Evolutionary conservation across 2,113 vertebrate species (phyloP), one percentile per base, ranked within the genome.

Genomic region (Geococcyx californianus): DNA sequence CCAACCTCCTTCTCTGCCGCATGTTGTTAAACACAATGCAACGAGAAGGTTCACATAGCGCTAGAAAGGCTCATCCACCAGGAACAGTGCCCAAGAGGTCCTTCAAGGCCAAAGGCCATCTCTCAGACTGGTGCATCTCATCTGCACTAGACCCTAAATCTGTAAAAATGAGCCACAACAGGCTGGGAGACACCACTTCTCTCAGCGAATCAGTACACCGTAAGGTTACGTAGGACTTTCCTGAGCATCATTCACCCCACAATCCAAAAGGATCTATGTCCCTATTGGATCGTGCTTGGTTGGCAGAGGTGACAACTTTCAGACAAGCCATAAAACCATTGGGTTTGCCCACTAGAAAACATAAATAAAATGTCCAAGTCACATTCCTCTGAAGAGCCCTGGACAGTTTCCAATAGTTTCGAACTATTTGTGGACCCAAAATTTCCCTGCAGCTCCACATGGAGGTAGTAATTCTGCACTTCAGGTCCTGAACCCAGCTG

Each of bases 1-100:
- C 4, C 23, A 0, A 14, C 7, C 45, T 45, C 45, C 17, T 66
- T 12, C 33, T 55, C 47, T 34, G 26, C 55, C 26, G n/a, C 0
- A 0, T 23, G 16, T 16, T 59, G 7, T 29, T 21, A 47, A 62
- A 84, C 3, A 4, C 1, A 10, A 58, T 7, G 17, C 21, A 45
- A 8, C 7, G 21, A 44, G 36, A 72, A 52, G 16, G 45, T 40
- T 33, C 21, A 29, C 10, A 20, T 5, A 52, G 24, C 2, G 2
- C 3, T 68, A 59, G 26, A 73, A 75, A 75, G 5, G 9, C 4
- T 58, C 31, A 58, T 82, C 54, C 68, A 66, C 5, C 44, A 68
- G 40, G 38, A 89, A 60, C 7, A 40, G 28, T 54, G 26, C 24
- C 31, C 44, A 66, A 31, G 45, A 54, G 29, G 11, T 62, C 20